phyloP scores from a whole-genome alignment of 2,797 vertebrate species.

The Tragopan temminckii region DNA sequence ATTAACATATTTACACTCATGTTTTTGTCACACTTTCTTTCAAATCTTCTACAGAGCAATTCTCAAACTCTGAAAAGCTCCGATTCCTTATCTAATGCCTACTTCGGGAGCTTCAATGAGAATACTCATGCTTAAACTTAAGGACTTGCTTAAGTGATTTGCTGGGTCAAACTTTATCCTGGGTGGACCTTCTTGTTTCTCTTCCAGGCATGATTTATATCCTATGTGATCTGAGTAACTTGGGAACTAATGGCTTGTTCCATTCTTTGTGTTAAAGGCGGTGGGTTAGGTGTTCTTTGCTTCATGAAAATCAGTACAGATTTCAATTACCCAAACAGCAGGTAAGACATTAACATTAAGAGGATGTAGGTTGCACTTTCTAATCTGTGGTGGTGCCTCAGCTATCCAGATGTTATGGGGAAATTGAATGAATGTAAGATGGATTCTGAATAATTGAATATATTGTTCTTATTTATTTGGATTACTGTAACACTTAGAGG shows the following conservation, averaged over 20 bases:
- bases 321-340: constrained; percentile 37
- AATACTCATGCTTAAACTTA: not conserved
- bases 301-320: constrained; percentile 58
- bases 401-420: constrained; percentile 45
- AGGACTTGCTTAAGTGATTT: constrained; percentile 12
- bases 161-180: not conserved
- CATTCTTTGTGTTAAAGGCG: not conserved
- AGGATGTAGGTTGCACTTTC: not conserved
- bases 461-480: constrained; percentile 75
- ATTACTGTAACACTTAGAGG: constrained; percentile 71
- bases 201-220: constrained; percentile 38
- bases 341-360: constrained; percentile 56
- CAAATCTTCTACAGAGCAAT: not conserved
- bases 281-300: constrained; percentile 4
- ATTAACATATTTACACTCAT: not conserved
- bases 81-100: not conserved
- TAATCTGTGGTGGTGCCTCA: constrained; percentile 34
- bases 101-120: not conserved
- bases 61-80: not conserved
- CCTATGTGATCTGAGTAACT: not conserved
- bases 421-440: constrained; percentile 66
- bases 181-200: constrained; percentile 28
- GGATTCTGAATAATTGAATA: constrained; percentile 74
- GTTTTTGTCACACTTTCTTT: not conserved
- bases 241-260: constrained; percentile 5